These are phyloP conservation scores for Syngnathus rostellatus DNA, from an alignment of 2,797 vertebrate genomes.

Conservation along the genomic window DNA sequence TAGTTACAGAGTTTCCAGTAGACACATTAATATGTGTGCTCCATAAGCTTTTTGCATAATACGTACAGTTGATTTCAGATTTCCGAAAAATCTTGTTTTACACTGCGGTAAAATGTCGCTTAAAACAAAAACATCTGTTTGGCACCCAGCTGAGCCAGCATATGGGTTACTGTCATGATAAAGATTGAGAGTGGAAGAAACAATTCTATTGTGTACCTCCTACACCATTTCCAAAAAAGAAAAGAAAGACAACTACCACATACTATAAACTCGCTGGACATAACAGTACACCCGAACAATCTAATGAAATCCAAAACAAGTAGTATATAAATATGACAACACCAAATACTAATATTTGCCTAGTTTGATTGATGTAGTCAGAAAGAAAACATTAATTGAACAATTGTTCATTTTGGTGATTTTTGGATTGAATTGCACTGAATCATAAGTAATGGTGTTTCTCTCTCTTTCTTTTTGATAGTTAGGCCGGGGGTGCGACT, in stretches of 20 bases:
- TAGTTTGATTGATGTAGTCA: constrained; percentile 30
- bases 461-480: constrained; percentile 3
- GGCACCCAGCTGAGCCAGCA: constrained; percentile 56
- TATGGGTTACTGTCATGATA: constrained; percentile 63
- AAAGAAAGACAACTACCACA: constrained; percentile 11
- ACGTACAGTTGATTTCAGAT: constrained; percentile 65
- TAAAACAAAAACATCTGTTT: constrained; percentile 70
- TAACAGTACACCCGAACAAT: not conserved
- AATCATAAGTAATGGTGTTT: constrained; percentile 18
- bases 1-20: constrained; percentile 48
- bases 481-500: too few relatives aligned
- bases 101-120: constrained; percentile 60
- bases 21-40: constrained; percentile 52
- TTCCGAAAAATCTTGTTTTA: constrained; percentile 67
- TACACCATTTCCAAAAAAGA: constrained; percentile 7
- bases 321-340: not conserved
- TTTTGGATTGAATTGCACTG: not conserved
- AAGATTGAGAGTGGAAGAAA: constrained; percentile 45
- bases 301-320: not conserved
- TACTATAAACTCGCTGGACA: not conserved
- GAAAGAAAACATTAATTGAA: constrained; percentile 1
- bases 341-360: constrained; percentile 11
- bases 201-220: constrained; percentile 1
- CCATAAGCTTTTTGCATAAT: constrained; percentile 57
- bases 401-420: not conserved